Conservation (phyloP, 2,113 vertebrate species). For the Raphicerus campestris region DNA sequence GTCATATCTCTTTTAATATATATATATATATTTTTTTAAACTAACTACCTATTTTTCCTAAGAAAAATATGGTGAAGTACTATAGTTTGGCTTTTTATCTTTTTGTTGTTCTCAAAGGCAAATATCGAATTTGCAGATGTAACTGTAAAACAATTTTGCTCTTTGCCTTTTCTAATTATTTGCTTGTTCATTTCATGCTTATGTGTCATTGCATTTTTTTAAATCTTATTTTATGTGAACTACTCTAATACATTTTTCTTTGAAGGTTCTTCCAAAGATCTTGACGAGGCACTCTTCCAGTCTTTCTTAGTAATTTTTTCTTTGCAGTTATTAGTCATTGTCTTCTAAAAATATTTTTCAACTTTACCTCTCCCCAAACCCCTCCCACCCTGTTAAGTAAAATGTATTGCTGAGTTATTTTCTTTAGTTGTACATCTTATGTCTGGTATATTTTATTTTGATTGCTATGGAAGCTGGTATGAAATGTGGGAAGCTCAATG, state of each 20-base stretch:
- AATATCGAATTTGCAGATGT: conserved; percentile 76
- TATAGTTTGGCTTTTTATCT: conserved; percentile 75
- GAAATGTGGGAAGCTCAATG: conserved; percentile 84
- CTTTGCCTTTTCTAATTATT: conserved; percentile 81
- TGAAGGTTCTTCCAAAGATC: conserved; percentile 89
- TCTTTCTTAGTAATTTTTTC: conserved; percentile 88
- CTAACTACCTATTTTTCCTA: conserved; percentile 79
- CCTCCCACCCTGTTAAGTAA: conserved; percentile 80
- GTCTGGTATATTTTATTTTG: conserved; percentile 84
- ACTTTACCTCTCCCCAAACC: conserved; percentile 73
- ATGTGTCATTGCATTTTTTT: conserved; percentile 81
- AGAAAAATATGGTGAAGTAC: conserved; percentile 79
- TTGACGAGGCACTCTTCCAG: conserved; percentile 86
- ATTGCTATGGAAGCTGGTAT: conserved; percentile 88
- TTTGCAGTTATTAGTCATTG: conserved; percentile 89
- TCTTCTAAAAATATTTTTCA: conserved; percentile 80
- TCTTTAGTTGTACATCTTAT: conserved; percentile 82
- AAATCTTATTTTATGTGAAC: conserved; percentile 85
- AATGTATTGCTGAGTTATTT: conserved; percentile 77
- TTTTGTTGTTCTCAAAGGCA: conserved; percentile 73
- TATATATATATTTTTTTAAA: conserved; percentile 58
- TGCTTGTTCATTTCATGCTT: conserved; percentile 86
- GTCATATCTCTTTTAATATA: conserved; percentile 58
- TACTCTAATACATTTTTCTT: conserved; percentile 90
- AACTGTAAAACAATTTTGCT: conserved; percentile 72